Evolutionary conservation across 2,113 vertebrate genomes (phyloP).

Genomic region (Pica pica): DNA sequence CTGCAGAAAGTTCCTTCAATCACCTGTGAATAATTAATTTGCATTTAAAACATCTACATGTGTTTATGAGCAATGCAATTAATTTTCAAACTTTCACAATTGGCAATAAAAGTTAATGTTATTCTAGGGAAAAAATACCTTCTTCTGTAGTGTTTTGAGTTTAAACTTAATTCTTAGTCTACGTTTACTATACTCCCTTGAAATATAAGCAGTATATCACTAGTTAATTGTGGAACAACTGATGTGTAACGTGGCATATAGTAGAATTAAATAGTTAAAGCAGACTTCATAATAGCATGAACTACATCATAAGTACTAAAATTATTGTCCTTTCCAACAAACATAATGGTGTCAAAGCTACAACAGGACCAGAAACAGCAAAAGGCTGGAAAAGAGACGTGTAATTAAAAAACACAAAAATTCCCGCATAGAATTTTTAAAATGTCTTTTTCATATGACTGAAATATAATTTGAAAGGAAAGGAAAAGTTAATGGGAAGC

Average conservation of each 20-base stretch:
- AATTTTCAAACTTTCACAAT: neutral
- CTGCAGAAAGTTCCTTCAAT: neutral
- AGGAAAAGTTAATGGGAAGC: neutral
- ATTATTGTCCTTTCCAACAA: neutral
- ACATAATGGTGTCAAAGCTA: neutral
- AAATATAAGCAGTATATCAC: neutral
- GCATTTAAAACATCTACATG: neutral
- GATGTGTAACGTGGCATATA: neutral
- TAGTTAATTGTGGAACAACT: neutral
- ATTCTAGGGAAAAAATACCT: neutral
- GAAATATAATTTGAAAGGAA: neutral
- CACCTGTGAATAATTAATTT: neutral
- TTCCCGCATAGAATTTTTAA: neutral
- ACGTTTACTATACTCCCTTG: neutral
- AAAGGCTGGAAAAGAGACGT: neutral
- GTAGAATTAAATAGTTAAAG: neutral
- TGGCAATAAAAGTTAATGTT: neutral
- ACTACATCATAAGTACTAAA: neutral
- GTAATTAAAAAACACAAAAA: neutral
- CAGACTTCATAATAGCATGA: neutral
- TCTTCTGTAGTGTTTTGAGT: neutral
- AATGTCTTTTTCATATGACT: neutral
- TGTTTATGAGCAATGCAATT: neutral
- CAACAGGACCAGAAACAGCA: neutral
- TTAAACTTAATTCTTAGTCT: neutral